Evolutionary conservation across 2,888 invertebrate genomes (phyloP), one percentile per base, ranked within the genome.

Genomic region (Rhingia rostrata): DNA sequence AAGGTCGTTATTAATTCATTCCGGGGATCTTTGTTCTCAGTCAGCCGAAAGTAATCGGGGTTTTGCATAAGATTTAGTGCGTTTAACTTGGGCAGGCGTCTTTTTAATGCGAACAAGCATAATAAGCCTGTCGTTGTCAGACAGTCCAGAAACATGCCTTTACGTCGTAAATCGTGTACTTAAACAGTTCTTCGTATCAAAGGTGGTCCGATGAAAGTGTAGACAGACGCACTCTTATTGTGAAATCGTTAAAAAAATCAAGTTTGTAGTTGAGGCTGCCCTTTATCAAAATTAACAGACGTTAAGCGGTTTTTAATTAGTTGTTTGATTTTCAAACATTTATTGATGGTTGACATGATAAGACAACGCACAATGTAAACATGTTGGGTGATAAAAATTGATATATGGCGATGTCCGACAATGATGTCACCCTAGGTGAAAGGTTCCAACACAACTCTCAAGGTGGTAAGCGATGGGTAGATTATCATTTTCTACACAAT

Each of bases 21-120:
- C 22, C 14, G 30, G 30, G 54, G 54, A 47, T 45, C 37, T 63
- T 35, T 45, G 63, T 43, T 35, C 37, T 32, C 53, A 63, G 43
- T 54, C 72, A 63, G n/a, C 72, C 72, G 54, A 73, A 73, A 45
- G 45, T 63, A 73, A 63, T 73, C 63, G 32, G 22, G 30, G 37
- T 73, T 63, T 53, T 73, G 53, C 45, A 61, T 54, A 63, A 45
- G 72, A 73, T 53, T 53, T 63, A 54, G 37, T 60, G 51, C 35
- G 61, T 53, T 61, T 66, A 41, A 41, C 66, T 66, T 39, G 64
- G 9, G 14, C 9, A 0, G 22, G 54, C 37, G 9, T 4, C 2
- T 14, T 14, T 54, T 54, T 14, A 2, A 45, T 37, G 9, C 9
- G 22, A 37, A 6, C 37, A n/a, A 3, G 2, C 41, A n/a, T 41